phyloP scores from a whole-genome alignment of 1,140 invertebrate species.

The Myzus persicae region DNA sequence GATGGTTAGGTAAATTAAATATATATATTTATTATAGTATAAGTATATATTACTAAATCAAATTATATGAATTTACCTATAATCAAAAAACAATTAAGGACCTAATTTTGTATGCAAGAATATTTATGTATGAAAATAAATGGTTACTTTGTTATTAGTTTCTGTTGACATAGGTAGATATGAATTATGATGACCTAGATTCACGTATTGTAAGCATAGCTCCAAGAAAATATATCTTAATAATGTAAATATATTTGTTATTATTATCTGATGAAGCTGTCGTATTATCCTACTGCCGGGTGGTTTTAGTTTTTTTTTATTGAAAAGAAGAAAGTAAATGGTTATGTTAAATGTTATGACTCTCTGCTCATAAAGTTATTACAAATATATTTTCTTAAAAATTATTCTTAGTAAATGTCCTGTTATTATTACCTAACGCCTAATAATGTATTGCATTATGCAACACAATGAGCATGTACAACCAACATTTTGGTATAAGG shows the following conservation, averaged over 20 bases:
- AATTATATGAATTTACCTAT: too few relatives aligned
- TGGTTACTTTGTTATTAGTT: too few relatives aligned
- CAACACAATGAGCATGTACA: not conserved
- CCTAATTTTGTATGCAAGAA: too few relatives aligned
- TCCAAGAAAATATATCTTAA: not conserved
- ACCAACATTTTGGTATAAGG: not conserved
- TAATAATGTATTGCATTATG: not conserved
- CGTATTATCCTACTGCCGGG: not conserved
- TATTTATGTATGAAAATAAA: too few relatives aligned
- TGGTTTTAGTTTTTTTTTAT: not conserved
- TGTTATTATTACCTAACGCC: not conserved
- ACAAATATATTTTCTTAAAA: not conserved
- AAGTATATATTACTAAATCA: too few relatives aligned
- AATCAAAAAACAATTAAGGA: too few relatives aligned
- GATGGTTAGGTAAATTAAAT: too few relatives aligned
- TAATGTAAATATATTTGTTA: slow-evolving; percentile 3
- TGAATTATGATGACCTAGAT: not conserved
- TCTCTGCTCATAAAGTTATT: not conserved
- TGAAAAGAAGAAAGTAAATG: not conserved
- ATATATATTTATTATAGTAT: too few relatives aligned
- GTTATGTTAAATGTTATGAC: not conserved
- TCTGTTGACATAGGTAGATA: too few relatives aligned
- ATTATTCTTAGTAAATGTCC: not conserved
- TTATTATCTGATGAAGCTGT: not conserved
- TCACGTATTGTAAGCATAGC: too few relatives aligned